Base-by-base conservation (phyloP, 2,888 invertebrate genomes). In the Andrena flavipes region DNA sequence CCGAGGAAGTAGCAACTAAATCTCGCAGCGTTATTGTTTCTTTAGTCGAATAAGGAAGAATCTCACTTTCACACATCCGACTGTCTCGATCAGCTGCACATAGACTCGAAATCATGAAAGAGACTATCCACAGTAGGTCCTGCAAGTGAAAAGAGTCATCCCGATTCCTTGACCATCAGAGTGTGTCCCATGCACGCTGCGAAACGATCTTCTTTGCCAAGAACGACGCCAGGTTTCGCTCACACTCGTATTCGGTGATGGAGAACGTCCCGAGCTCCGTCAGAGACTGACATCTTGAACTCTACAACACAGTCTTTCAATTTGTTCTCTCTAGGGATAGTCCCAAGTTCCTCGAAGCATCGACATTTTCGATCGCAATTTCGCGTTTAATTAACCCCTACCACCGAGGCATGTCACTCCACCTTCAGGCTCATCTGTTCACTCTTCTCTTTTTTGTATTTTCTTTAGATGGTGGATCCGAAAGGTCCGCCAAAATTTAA, bases 171-270 rank as follows among this genome's bases (percentile, higher is more conserved):
- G 13, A 30, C 48, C 42, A 48, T 56, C 42, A 23, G 63, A 65
- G 49, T 23, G 49, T 23, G 26, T 64, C 64, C 26, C 70, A 29
- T 30, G 20, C 6, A 23, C 1, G 62, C 35, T 42, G 30, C 20
- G 30, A 33, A 62, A 71, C n/a, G 42, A 62, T 72, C 71, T 67
- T 80, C 49, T 63, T 71, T 26, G 51, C 48, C 60, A 59, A 59
- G 48, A 20, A 81, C 33, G 35, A 65, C 49, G 62, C 68, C 13
- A 51, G 48, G 54, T 30, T 68, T 42, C 73, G 51, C 62, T 48
- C 30, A 62, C 54, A 48, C 56, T 49, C 42, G 35, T 26, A 13
- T 73, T 59, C n/a, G 49, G 59, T 56, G 73, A 76, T 76, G 72
- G 74, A 70, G 73, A 73, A 81, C 65, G 74, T 33, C 51, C 56